Evolutionary conservation across 1,140 invertebrate genomes (phyloP).

Genomic region (Colletes latitarsis): DNA sequence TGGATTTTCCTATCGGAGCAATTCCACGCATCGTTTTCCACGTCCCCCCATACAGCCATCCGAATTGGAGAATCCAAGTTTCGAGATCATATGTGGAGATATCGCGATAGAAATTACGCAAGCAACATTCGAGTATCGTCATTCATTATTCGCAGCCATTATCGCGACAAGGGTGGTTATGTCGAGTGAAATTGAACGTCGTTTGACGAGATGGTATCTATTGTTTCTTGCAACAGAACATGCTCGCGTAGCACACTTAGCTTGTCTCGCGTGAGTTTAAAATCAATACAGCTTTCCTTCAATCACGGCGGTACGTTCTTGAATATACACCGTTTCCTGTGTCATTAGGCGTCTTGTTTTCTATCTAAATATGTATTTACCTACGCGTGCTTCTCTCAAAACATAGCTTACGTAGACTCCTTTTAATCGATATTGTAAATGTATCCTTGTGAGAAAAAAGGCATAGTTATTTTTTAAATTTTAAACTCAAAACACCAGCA

Average conservation of each 20-base stretch:
- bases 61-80: background rate
- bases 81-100: background rate
- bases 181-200: background rate
- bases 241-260: background rate
- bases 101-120: background rate
- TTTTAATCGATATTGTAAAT: too few species aligned
- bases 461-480: too few species aligned
- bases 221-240: background rate
- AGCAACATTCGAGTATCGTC: background rate
- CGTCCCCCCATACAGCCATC: background rate
- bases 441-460: too few species aligned
- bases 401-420: too few species aligned
- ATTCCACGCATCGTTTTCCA: background rate
- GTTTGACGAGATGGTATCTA: background rate
- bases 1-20: conserved; percentile 5
- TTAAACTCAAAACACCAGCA: too few species aligned
- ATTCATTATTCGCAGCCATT: conserved; percentile 16
- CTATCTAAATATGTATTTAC: too few species aligned
- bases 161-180: background rate
- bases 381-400: too few species aligned
- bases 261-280: too few species aligned
- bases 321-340: too few species aligned
- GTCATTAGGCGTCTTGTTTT: too few species aligned
- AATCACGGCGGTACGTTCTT: too few species aligned
- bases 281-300: too few species aligned